Evolutionary conservation across 1,140 invertebrate species (phyloP).

Genomic region (Drosophila arawakana): DNA sequence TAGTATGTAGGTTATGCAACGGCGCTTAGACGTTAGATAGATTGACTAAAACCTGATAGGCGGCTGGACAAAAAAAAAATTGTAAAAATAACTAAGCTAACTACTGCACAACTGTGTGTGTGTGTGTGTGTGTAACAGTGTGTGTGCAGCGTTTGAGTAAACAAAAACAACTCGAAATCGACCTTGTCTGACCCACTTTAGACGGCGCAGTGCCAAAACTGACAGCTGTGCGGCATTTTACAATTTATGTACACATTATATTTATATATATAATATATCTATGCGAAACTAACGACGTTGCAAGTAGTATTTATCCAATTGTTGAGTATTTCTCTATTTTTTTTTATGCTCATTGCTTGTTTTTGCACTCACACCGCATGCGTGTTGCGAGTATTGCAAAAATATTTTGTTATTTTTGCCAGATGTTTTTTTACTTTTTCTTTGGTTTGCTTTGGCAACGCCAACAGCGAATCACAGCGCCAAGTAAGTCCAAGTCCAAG

Average conservation of each 20-base stretch:
- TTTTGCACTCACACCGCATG: slow-evolving; percentile 44
- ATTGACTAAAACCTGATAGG: slow-evolving; percentile 38
- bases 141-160: slow-evolving; percentile 42
- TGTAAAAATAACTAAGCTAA: slow-evolving; percentile 35
- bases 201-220: slow-evolving; percentile 73
- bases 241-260: slow-evolving; percentile 58
- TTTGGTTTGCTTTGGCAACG: slow-evolving; percentile 33
- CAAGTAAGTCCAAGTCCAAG: slow-evolving; percentile 38
- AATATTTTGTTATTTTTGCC: slow-evolving; percentile 22
- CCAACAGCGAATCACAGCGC: slow-evolving; percentile 23
- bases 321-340: slow-evolving; percentile 10
- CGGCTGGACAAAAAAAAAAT: slow-evolving; percentile 47
- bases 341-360: slow-evolving; percentile 16
- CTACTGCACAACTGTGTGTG: slow-evolving; percentile 24
- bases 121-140: slow-evolving; percentile 14
- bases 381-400: slow-evolving; percentile 58
- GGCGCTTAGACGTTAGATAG: slow-evolving; percentile 25
- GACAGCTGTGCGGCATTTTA: slow-evolving; percentile 78
- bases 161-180: slow-evolving; percentile 62
- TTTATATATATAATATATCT: no score
- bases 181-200: slow-evolving; percentile 82
- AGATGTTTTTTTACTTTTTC: neutral
- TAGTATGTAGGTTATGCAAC: slow-evolving; percentile 33
- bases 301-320: slow-evolving; percentile 31
- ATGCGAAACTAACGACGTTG: slow-evolving; percentile 10